Percentiles rank a stretch among this genome's conserved stretches.
These are phyloP conservation scores for Pandemis corylana DNA, from an alignment of 2,888 invertebrate genomes.

Conservation along the genomic window DNA sequence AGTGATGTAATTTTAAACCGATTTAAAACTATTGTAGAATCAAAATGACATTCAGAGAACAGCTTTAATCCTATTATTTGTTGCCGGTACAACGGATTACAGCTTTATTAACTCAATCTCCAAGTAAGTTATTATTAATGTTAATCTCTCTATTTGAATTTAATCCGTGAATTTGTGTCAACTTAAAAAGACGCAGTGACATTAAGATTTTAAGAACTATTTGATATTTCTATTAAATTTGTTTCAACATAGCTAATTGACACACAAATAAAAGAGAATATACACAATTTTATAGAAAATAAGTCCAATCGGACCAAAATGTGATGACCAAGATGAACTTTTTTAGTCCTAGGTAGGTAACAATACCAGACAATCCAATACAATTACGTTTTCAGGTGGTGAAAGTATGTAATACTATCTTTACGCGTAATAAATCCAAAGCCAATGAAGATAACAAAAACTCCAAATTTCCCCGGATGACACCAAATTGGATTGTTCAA, in stretches of 20 bases:
- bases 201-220: background rate
- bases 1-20: slow-evolving; percentile 27
- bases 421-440: background rate
- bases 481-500: slow-evolving; percentile 60
- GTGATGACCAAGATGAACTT: too few relatives aligned
- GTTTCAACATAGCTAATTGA: background rate
- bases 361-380: background rate
- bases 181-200: background rate
- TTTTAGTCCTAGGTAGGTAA: too few relatives aligned
- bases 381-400: background rate
- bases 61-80: slow-evolving; percentile 33
- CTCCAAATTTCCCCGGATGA: slow-evolving; percentile 7
- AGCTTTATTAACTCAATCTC: slow-evolving; percentile 34
- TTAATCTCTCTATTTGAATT: slow-evolving; percentile 23
- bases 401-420: background rate
- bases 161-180: slow-evolving; percentile 18
- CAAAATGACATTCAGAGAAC: slow-evolving; percentile 28
- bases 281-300: too few relatives aligned
- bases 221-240: background rate
- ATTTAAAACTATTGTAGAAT: slow-evolving; percentile 31
- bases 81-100: slow-evolving; percentile 33
- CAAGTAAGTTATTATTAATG: slow-evolving; percentile 37
- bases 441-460: slow-evolving; percentile 3
- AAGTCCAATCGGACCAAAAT: background rate
- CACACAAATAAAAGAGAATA: too few relatives aligned